Conservation (phyloP, 2,113 vertebrate genomes). For the Pongo pygmaeus region DNA sequence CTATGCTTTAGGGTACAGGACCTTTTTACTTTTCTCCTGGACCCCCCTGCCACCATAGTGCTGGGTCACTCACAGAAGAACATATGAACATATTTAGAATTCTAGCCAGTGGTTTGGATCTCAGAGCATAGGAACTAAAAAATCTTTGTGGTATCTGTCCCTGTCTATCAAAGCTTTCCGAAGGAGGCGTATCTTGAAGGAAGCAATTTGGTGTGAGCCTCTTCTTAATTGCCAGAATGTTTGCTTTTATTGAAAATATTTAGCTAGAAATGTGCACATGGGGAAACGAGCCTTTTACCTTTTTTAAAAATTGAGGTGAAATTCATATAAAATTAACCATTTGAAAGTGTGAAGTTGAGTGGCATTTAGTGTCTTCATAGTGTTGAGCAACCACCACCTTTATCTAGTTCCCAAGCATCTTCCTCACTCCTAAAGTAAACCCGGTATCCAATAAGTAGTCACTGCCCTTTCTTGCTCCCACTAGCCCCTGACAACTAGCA, state of each 20-base stretch:
- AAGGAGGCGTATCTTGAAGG: background rate
- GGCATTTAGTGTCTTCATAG: background rate
- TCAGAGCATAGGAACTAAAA: background rate
- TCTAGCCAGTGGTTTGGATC: background rate
- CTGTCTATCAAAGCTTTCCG: background rate
- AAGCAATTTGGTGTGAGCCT: background rate
- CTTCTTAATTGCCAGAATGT: background rate
- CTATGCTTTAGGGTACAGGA: background rate
- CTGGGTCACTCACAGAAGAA: background rate
- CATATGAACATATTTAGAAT: background rate
- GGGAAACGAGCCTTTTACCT: background rate
- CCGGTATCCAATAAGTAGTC: too few relatives aligned
- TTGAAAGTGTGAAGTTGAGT: background rate
- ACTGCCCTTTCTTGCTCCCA: accelerated
- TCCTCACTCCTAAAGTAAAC: background rate
- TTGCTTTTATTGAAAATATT: slow-evolving; percentile 11
- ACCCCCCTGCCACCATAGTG: background rate
- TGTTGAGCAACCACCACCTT: background rate
- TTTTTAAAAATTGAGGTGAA: background rate
- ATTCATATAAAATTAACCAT: background rate
- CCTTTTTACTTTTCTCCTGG: background rate
- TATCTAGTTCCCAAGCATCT: background rate
- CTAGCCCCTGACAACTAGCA: too few relatives aligned
- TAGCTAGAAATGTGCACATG: background rate
- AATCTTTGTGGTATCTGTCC: background rate